These are phyloP conservation scores for Linepithema humile DNA, from an alignment of 1,140 invertebrate species.

Conservation along the genomic window DNA sequence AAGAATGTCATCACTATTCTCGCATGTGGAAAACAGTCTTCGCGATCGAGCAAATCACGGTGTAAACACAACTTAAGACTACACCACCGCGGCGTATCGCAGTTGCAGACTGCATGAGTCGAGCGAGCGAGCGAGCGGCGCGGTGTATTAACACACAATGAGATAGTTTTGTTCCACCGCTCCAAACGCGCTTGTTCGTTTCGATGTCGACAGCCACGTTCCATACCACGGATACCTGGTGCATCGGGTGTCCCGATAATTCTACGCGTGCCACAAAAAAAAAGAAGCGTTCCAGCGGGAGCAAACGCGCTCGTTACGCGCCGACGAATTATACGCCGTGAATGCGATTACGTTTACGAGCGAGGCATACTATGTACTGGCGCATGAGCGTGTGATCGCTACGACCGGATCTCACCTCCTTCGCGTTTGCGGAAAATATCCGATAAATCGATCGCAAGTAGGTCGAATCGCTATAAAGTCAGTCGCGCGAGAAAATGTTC, in stretches of 20 bases:
- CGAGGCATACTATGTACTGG: neutral
- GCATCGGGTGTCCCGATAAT: conserved; percentile 76
- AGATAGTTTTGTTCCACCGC: conserved; percentile 84
- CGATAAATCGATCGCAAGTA: conserved; percentile 6
- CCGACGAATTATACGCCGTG: conserved; percentile 28
- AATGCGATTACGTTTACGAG: conserved; percentile 21
- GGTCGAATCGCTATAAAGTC: neutral
- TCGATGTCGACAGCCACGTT: conserved; percentile 76
- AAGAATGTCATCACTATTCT: neutral
- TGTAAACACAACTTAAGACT: conserved; percentile 25
- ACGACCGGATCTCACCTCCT: neutral
- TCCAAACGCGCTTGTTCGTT: conserved; percentile 73
- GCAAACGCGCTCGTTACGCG: neutral
- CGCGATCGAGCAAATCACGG: neutral
- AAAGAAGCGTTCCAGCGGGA: neutral
- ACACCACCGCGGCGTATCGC: conserved; percentile 25
- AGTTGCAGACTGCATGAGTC: conserved; percentile 53
- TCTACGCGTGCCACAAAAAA: neutral
- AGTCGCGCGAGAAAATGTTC: neutral
- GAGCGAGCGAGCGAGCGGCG: conserved; percentile 40
- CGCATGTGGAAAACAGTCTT: neutral
- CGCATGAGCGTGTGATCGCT: neutral
- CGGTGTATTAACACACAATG: conserved; percentile 85
- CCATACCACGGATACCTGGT: conserved; percentile 73
- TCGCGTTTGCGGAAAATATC: neutral